These are phyloP conservation scores for Saturnia pavonia DNA, from an alignment of 2,888 invertebrate genomes.

Conservation along the genomic window DNA sequence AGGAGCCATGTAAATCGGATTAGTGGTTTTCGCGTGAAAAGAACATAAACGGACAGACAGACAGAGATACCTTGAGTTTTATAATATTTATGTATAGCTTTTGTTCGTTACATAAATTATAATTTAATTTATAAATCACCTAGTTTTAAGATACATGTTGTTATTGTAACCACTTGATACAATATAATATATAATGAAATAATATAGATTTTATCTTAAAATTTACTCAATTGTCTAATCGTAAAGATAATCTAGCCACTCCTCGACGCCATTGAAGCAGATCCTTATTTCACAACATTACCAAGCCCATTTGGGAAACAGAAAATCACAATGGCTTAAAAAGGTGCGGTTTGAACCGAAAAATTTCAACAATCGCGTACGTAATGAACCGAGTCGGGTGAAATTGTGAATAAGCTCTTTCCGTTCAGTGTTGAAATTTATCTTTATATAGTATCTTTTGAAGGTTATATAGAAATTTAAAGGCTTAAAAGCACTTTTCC, in stretches of 20 bases:
- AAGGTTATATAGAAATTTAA: neutral
- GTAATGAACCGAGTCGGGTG: conserved; percentile 57
- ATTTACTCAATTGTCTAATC: neutral
- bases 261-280: conserved; percentile 15
- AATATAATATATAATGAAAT: neutral
- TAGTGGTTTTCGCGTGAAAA: too few species aligned
- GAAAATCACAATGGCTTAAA: conserved; percentile 44
- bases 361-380: conserved; percentile 53
- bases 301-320: conserved; percentile 42
- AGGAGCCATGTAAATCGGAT: too few species aligned
- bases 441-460: neutral
- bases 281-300: conserved; percentile 23
- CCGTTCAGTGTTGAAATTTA: neutral
- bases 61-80: too few species aligned
- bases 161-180: too few species aligned
- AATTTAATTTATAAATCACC: too few species aligned
- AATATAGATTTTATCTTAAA: neutral
- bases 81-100: too few species aligned
- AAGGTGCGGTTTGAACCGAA: conserved; percentile 52
- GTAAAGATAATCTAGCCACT: conserved; percentile 15
- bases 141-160: too few species aligned
- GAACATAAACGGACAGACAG: too few species aligned
- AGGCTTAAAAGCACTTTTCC: too few species aligned
- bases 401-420: conserved; percentile 50
- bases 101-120: too few species aligned